A percentile compares a stretch with the other conserved stretches of the same genome.
phyloP scores from a whole-genome alignment of 2,113 vertebrate species.

The Sturnira hondurensis region DNA sequence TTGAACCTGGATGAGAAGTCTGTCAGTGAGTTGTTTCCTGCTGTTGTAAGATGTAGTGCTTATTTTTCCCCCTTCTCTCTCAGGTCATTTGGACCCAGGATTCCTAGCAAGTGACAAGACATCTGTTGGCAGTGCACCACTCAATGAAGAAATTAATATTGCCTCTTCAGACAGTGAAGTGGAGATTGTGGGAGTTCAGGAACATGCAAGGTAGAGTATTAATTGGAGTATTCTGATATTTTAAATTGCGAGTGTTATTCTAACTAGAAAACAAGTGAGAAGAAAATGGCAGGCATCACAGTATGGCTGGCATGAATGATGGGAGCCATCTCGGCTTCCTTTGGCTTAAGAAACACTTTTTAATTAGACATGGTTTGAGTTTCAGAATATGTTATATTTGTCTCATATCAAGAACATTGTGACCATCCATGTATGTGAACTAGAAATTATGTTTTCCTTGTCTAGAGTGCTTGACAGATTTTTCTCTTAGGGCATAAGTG shows the following conservation, averaged over 20 bases:
- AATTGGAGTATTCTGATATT: background rate
- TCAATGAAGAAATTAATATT: constrained; percentile 91
- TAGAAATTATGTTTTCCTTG: background rate
- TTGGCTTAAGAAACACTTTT: constrained; percentile 29
- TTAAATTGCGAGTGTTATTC: background rate
- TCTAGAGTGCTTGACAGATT: background rate
- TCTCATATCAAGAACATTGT: background rate
- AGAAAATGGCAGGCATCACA: background rate
- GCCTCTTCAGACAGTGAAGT: constrained; percentile 96
- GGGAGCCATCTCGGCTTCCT: background rate
- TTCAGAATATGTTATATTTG: background rate
- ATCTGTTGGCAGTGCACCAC: constrained; percentile 78
- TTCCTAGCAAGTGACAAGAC: constrained; percentile 84
- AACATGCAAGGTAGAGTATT: constrained; percentile 89
- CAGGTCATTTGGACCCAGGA: constrained; percentile 87
- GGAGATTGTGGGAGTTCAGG: constrained; percentile 97
- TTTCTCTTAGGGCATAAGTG: background rate
- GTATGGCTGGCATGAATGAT: background rate
- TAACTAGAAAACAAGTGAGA: background rate
- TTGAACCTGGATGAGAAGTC: background rate
- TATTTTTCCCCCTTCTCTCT: constrained; percentile 59
- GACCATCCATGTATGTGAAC: background rate
- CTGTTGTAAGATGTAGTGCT: background rate
- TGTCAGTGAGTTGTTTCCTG: background rate
- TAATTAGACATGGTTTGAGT: background rate